A percentile compares a stretch with the other conserved stretches of the same genome.
Evolutionary conservation across 1,140 invertebrate genomes (phyloP).

Genomic region (Ostrea denselamellosa): DNA sequence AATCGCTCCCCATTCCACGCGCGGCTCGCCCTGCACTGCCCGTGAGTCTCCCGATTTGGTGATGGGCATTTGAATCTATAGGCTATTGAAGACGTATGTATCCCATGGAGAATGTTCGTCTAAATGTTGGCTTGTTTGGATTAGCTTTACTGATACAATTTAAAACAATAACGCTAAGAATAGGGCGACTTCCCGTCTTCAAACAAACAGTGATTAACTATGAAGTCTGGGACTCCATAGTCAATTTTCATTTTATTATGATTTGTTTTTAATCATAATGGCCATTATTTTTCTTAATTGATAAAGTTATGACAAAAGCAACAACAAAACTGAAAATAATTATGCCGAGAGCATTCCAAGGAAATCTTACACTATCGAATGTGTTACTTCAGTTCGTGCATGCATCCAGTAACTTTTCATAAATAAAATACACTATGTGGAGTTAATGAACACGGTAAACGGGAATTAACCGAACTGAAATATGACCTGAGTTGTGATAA

Average conservation of each 20-base stretch:
- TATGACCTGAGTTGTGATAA: too few species aligned
- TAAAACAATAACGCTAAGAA: background rate
- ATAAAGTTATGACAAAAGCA: background rate
- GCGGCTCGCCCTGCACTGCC: slow-evolving; percentile 9
- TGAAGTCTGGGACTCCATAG: background rate
- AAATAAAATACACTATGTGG: too few species aligned
- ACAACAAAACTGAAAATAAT: background rate
- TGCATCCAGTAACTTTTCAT: too few species aligned
- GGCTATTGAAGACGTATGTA: slow-evolving; percentile 18
- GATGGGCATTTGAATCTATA: background rate
- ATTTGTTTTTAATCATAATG: background rate
- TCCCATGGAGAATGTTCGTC: background rate
- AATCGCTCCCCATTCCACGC: slow-evolving; percentile 25
- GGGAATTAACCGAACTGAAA: too few species aligned
- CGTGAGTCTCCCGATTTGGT: slow-evolving; percentile 28
- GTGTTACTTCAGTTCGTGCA: background rate
- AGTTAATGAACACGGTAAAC: too few species aligned
- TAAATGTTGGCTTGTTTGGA: slow-evolving; percentile 1
- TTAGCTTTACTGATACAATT: slow-evolving; percentile 16
- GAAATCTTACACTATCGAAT: background rate
- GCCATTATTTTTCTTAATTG: background rate
- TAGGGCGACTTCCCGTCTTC: background rate
- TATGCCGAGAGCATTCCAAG: background rate
- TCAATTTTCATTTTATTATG: background rate
- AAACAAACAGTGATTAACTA: slow-evolving; percentile 3